phyloP scores from a whole-genome alignment of 1,140 invertebrate genomes.

The Drosophila simulans region DNA sequence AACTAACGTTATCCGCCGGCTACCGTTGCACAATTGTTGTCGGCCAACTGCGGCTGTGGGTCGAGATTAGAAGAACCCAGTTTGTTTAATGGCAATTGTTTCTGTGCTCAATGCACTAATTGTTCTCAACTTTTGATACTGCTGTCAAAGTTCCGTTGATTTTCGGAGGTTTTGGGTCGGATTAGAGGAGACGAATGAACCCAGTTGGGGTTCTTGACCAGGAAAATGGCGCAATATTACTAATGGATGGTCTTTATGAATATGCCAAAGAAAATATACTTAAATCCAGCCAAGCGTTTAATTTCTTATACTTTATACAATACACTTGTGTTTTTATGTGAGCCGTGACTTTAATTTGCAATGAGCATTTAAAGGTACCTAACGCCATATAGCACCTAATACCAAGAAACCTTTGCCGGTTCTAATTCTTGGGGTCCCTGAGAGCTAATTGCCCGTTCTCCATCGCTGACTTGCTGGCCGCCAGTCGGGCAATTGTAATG shows the following conservation, averaged over 20 bases:
- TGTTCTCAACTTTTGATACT: constrained; percentile 14
- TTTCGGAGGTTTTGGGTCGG: constrained; percentile 3
- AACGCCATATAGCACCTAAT: background rate
- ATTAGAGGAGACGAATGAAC: background rate
- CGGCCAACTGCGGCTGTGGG: constrained; percentile 9
- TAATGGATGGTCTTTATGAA: too few relatives aligned
- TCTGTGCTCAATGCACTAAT: constrained; percentile 30
- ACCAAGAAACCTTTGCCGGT: constrained; percentile 14
- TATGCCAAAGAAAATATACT: too few relatives aligned
- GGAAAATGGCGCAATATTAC: background rate
- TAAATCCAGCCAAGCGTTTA: too few relatives aligned
- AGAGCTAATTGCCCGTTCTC: constrained; percentile 42
- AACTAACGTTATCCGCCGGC: constrained; percentile 54
- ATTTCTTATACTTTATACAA: too few relatives aligned
- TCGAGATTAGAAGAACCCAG: constrained; percentile 14
- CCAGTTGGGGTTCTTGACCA: background rate
- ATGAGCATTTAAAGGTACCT: background rate
- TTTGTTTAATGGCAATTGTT: constrained; percentile 64
- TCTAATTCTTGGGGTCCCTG: constrained; percentile 23
- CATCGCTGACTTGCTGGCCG: constrained; percentile 33
- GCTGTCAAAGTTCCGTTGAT: constrained; percentile 5
- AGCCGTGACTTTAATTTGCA: too few relatives aligned
- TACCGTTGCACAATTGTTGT: constrained; percentile 55
- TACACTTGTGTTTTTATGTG: too few relatives aligned
- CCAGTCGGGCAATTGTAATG: constrained; percentile 19